Evolutionary conservation across 2,888 invertebrate species (phyloP).

Genomic region (Drosophila longiperda): DNA sequence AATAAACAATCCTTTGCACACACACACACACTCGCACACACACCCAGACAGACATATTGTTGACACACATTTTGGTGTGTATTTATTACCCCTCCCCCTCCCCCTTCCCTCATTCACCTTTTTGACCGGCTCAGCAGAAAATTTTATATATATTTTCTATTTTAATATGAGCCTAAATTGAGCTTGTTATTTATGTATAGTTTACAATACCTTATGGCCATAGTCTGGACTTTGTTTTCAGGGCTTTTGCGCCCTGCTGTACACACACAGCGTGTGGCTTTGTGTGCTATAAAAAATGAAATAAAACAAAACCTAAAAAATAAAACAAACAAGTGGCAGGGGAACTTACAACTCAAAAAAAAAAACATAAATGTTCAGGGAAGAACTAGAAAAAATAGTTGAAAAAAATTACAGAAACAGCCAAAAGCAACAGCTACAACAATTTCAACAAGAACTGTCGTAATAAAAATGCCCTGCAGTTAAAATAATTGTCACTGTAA

Average conservation of each 20-base stretch:
- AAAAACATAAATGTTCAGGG: conserved; percentile 23
- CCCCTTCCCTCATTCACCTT: conserved; percentile 31
- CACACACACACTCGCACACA: conserved; percentile 24
- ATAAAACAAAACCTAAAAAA: conserved; percentile 23
- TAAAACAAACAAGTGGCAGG: conserved; percentile 17
- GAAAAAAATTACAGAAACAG: conserved; percentile 2
- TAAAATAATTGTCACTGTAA: conserved; percentile 80
- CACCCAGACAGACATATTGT: conserved; percentile 47
- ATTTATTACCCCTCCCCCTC: conserved; percentile 4
- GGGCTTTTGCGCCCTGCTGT: conserved; percentile 54
- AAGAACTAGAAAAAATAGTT: not conserved
- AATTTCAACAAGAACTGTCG: conserved; percentile 68
- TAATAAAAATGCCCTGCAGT: conserved; percentile 80
- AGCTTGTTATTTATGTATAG: conserved; percentile 77
- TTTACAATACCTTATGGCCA: conserved; percentile 71
- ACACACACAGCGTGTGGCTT: conserved; percentile 52
- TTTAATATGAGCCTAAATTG: conserved; percentile 79
- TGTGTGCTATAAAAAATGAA: conserved; percentile 22
- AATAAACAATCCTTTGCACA: conserved; percentile 68
- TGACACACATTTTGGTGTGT: conserved; percentile 67
- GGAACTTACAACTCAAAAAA: conserved; percentile 7
- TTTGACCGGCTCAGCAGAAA: conserved; percentile 66
- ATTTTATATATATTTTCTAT: conserved; percentile 54
- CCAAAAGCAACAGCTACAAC: conserved; percentile 24
- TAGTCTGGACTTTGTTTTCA: conserved; percentile 39